A percentile compares a stretch with the other conserved stretches of the same genome.
Evolutionary conservation across 2,888 invertebrate genomes (phyloP).

Genomic region (Drosophila pseudotakahashii): DNA sequence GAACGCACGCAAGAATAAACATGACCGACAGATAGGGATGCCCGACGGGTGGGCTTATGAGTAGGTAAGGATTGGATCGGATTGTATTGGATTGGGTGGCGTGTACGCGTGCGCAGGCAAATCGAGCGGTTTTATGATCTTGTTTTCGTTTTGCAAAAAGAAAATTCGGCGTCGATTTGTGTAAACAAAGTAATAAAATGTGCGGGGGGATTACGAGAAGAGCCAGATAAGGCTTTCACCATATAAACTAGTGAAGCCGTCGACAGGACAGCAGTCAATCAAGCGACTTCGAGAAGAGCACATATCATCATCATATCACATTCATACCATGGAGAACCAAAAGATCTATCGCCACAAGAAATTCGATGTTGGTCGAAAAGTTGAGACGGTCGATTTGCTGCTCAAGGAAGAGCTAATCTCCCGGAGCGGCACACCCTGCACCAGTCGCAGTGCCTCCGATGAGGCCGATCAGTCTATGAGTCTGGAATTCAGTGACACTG

Average conservation of each 20-base stretch:
- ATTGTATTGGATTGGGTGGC: background rate
- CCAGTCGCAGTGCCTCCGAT: conserved; percentile 8
- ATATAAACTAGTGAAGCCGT: conserved; percentile 45
- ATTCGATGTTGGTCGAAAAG: conserved; percentile 61
- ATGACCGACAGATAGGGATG: conserved; percentile 53
- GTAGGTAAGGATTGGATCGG: conserved; percentile 3
- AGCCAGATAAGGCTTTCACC: conserved; percentile 27
- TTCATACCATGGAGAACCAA: conserved; percentile 19
- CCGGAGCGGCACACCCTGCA: conserved; percentile 37
- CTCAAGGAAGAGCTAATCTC: conserved; percentile 54
- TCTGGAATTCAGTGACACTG: conserved; percentile 44
- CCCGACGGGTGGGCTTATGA: conserved; percentile 48
- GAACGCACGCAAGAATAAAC: conserved; percentile 61
- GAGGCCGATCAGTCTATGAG: conserved; percentile 51
- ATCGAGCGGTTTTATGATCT: conserved; percentile 55
- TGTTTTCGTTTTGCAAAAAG: conserved; percentile 70
- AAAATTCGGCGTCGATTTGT: conserved; percentile 39
- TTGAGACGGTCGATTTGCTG: conserved; percentile 29
- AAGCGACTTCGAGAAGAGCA: conserved; percentile 24
- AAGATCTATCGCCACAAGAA: conserved; percentile 76
- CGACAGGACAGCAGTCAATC: conserved; percentile 61
- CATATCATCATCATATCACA: conserved; percentile 8
- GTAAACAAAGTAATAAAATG: conserved; percentile 71
- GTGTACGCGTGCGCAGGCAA: conserved; percentile 33
- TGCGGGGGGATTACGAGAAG: conserved; percentile 37